A percentile compares a stretch with the other conserved stretches of the same genome.
Conservation (phyloP, 2,113 vertebrate genomes). For the Phasianus colchicus region DNA sequence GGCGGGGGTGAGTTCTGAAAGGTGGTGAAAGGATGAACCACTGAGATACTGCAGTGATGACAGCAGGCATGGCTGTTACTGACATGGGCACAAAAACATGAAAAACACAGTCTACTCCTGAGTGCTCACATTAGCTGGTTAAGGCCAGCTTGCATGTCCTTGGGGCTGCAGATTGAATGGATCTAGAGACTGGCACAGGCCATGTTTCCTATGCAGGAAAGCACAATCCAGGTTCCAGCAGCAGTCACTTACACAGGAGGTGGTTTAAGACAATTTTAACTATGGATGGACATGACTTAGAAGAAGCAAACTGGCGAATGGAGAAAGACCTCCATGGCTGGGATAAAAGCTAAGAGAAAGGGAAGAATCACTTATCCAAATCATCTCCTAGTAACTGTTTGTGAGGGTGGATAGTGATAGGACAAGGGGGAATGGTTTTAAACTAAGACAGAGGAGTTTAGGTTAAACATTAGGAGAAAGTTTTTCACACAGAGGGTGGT, state of each 20-base stretch:
- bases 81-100: neutral
- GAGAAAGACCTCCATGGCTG: neutral
- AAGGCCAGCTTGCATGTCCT: neutral
- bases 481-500: too few species aligned
- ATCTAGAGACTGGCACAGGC: neutral
- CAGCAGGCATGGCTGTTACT: neutral
- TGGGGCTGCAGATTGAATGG: neutral
- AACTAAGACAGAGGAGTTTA: too few species aligned
- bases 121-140: neutral
- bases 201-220: neutral
- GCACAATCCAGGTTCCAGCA: neutral
- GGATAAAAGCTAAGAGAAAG: neutral
- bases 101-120: neutral
- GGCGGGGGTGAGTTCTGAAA: neutral
- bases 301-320: neutral
- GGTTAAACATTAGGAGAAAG: too few species aligned
- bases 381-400: neutral
- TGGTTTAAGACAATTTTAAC: neutral
- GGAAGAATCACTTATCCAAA: neutral
- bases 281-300: neutral
- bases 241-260: neutral
- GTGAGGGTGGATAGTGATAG: too few species aligned
- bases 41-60: neutral
- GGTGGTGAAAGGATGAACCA: neutral
- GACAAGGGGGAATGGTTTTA: too few species aligned